A percentile compares a stretch with the other conserved stretches of the same genome.
Evolutionary conservation across 2,797 vertebrate genomes (phyloP).

Genomic region (Onychomys torridus): DNA sequence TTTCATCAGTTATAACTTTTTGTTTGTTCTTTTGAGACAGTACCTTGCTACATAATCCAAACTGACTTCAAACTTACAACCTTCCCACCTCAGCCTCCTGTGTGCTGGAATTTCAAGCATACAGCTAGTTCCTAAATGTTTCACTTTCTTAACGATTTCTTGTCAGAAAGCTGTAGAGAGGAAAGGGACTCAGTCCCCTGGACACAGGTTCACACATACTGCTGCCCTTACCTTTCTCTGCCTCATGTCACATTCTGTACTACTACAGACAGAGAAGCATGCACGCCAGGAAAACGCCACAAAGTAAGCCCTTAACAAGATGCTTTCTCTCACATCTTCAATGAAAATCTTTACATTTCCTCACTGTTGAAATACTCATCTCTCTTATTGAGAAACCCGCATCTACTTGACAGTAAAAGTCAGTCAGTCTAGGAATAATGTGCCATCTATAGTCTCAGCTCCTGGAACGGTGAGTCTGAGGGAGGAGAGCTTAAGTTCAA

Average conservation of each 20-base stretch:
- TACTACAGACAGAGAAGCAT: background rate
- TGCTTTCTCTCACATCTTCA: background rate
- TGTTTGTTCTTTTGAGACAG: background rate
- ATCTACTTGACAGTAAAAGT: background rate
- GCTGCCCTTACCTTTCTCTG: background rate
- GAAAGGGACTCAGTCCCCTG: background rate
- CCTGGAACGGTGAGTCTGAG: background rate
- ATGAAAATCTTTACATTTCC: slow-evolving; percentile 24
- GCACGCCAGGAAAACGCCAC: background rate
- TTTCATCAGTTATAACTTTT: background rate
- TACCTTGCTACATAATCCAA: background rate
- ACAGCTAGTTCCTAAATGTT: background rate
- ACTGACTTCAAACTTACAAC: background rate
- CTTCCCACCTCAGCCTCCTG: background rate
- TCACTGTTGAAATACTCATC: background rate
- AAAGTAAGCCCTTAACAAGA: background rate
- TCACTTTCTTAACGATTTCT: slow-evolving; percentile 19
- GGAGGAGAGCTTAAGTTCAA: background rate
- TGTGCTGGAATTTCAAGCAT: background rate
- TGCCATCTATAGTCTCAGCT: background rate
- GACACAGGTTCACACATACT: background rate
- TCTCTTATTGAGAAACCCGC: background rate
- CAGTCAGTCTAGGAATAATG: background rate
- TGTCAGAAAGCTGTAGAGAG: background rate
- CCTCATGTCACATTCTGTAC: background rate